Evolutionary conservation across 2,888 invertebrate species (phyloP).

Genomic region (Cotesia congregata): DNA sequence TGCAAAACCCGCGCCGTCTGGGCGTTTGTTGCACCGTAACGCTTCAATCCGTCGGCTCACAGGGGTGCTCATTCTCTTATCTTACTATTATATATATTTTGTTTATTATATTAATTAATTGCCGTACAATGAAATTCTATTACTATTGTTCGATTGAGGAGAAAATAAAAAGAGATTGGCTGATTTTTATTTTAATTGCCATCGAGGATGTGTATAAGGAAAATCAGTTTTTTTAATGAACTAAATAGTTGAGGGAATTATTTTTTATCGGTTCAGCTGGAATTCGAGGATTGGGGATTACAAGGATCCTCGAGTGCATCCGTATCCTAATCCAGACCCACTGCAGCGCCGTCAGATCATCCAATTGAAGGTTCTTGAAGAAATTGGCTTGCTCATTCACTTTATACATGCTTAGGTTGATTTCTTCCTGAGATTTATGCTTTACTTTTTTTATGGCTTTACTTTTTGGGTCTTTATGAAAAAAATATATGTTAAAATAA

Average conservation of each 20-base stretch:
- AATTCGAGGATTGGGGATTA: constrained; percentile 2
- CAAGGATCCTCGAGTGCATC: neutral
- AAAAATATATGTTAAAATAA: neutral
- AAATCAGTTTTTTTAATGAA: too few species aligned
- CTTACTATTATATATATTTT: neutral
- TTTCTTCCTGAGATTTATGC: neutral
- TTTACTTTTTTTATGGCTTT: neutral
- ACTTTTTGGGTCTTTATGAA: neutral
- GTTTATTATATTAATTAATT: too few species aligned
- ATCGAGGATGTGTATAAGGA: too few species aligned
- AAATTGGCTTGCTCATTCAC: neutral
- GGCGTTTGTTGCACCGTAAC: constrained; percentile 26
- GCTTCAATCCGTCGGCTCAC: constrained; percentile 16
- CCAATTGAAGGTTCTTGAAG: neutral
- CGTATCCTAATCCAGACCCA: neutral
- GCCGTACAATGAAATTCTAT: too few species aligned
- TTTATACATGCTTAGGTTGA: too few species aligned
- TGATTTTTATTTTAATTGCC: too few species aligned
- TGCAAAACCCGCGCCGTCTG: constrained; percentile 27
- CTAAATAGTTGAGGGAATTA: neutral
- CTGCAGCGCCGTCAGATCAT: neutral
- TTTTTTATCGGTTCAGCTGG: neutral
- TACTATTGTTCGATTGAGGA: too few species aligned
- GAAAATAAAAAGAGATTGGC: too few species aligned
- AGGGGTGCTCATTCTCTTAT: constrained; percentile 19